phyloP scores from a whole-genome alignment of 2,797 vertebrate genomes.

The Pangasius larnaudii region DNA sequence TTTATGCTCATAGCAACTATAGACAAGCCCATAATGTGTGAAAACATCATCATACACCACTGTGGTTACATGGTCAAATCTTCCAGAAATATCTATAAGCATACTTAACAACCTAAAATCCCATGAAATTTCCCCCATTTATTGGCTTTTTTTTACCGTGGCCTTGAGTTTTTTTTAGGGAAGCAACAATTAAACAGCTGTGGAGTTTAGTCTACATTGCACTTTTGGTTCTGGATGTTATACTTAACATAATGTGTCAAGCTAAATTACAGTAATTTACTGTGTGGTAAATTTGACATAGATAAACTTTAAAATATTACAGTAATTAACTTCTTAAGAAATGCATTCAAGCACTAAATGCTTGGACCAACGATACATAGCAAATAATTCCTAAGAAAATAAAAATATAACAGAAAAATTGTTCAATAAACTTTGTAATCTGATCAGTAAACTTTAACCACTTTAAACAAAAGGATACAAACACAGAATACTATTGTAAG shows the following conservation, averaged over 20 bases:
- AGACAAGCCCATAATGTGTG: constrained; percentile 1
- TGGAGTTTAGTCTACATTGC: not conserved
- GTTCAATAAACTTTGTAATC: too few species aligned
- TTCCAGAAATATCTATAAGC: not conserved
- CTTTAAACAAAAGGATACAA: not conserved
- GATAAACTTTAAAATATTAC: not conserved
- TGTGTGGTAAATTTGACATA: not conserved
- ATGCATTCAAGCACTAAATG: not conserved
- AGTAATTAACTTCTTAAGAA: not conserved
- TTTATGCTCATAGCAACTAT: constrained; percentile 39
- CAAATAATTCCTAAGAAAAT: not conserved
- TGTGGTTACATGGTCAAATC: not conserved
- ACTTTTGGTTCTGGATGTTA: not conserved
- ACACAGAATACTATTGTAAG: not conserved
- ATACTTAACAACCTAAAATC: not conserved
- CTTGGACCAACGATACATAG: not conserved
- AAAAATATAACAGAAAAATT: not conserved
- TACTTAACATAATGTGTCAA: not conserved
- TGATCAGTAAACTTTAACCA: too few species aligned
- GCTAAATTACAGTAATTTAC: not conserved
- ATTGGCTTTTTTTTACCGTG: not conserved
- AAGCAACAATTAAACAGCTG: not conserved
- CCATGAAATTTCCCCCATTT: not conserved
- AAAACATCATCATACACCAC: not conserved
- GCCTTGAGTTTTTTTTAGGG: not conserved